Percentiles rank a stretch among this genome's conserved stretches.
Conservation (phyloP, 2,113 vertebrate species). For the Notothenia rossii region DNA sequence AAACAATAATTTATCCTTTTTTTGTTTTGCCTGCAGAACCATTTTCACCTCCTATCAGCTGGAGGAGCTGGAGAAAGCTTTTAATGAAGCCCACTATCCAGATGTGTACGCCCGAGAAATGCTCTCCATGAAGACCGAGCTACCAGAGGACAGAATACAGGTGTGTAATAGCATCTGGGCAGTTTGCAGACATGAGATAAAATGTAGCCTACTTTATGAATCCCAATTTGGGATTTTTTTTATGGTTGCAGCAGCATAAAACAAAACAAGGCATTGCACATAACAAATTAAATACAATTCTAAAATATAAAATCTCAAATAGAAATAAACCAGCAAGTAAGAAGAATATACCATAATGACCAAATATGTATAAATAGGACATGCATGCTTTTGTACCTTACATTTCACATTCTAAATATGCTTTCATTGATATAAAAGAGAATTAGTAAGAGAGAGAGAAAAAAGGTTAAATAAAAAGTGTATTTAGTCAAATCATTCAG, state of each 20-base stretch:
- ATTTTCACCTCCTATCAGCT: slow-evolving; percentile 99
- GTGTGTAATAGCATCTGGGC: slow-evolving; percentile 71
- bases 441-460: neutral
- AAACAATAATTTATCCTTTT: neutral
- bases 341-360: no score
- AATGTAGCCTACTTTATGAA: no score
- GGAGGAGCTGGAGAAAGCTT: slow-evolving; percentile 98
- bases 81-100: slow-evolving; percentile 98
- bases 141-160: slow-evolving; percentile 99
- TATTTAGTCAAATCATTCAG: neutral
- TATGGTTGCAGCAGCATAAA: no score
- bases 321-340: no score
- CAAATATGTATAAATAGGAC: no score
- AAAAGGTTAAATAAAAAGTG: neutral
- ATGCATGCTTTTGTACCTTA: neutral
- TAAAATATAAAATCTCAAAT: no score
- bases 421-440: neutral
- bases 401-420: neutral
- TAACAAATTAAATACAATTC: no score
- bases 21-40: slow-evolving; percentile 84
- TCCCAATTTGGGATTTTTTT: no score
- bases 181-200: neutral
- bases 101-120: slow-evolving; percentile 98
- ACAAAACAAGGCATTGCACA: no score
- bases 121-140: slow-evolving; percentile 98